Evolutionary conservation across 2,797 vertebrate species (phyloP).

Genomic region (Todus mexicanus): DNA sequence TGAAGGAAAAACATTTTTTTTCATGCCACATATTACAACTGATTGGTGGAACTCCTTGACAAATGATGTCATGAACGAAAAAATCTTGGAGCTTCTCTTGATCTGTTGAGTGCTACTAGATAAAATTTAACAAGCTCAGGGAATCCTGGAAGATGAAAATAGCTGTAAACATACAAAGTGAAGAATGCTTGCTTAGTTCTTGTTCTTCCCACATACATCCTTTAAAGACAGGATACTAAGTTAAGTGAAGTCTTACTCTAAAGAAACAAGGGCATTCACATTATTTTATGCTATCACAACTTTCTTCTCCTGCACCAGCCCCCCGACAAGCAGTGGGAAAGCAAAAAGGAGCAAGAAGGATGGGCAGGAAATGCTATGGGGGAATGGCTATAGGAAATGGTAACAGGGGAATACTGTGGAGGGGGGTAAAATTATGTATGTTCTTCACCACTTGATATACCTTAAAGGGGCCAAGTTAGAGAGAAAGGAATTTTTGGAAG

Average conservation of each 20-base stretch:
- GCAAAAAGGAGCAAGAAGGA: not conserved
- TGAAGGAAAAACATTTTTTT: not conserved
- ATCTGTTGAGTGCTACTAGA: not conserved
- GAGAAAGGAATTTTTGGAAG: not conserved
- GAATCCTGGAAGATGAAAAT: not conserved
- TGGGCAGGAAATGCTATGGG: not conserved
- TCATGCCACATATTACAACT: not conserved
- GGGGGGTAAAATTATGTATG: not conserved
- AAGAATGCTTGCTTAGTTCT: not conserved
- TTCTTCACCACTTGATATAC: not conserved
- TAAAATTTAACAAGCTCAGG: not conserved
- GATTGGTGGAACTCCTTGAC: not conserved
- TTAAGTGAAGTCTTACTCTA: not conserved
- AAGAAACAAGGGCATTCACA: not conserved
- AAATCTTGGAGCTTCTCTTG: not conserved
- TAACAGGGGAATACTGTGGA: not conserved
- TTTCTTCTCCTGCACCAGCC: not conserved
- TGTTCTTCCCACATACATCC: not conserved
- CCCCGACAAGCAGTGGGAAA: not conserved
- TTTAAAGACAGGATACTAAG: not conserved
- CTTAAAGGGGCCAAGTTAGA: not conserved
- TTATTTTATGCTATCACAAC: not conserved
- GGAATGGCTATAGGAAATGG: not conserved
- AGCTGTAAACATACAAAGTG: not conserved
- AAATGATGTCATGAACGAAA: not conserved